Evolutionary conservation across 2,888 invertebrate species (phyloP), one percentile per base, ranked within the genome.

Genomic region (Cantharis nigra): DNA sequence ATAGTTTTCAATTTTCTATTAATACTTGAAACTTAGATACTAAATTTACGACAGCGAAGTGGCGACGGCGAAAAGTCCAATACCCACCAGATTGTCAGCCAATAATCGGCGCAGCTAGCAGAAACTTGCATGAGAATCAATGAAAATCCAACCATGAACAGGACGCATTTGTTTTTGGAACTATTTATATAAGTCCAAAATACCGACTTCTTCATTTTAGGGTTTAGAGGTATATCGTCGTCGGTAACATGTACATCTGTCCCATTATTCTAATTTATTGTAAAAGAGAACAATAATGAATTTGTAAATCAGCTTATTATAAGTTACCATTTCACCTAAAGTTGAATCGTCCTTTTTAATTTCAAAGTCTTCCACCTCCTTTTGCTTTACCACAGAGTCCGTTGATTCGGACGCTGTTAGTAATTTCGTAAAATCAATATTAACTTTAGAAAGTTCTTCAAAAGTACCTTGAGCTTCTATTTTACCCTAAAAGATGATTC

Each of bases 381-480:
- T 65, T 0, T 20, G 11, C 3, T 63, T 1, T 0, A 0, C 65
- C 20, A 16, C 16, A 16, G 16, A 16, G 1, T 16, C 16, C 16
- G 16, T 1, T 1, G 16, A 16, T 16, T 16, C 84, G 64, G 82
- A 82, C 18, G 83, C 80, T 16, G 83, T 74, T 14, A 86, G 71
- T 77, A 85, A 79, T 85, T 92, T 91, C 0, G 92, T 91, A 76
- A 93, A 92, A 83, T 93, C 91, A 87, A 92, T 89, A 10, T 92
- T 91, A 1, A 91, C 90, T 14, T n/a, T 88, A 88, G 70, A 90
- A 11, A 93, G 84, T 79, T 93, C 91, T 4, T 90, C 88, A 80
- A 91, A 92, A 0, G 91, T 91, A 33, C 93, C 93, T 83, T 91
- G 90, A 3, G 90, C 90, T 83, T 91, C 90, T 30, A 93, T 89